phyloP scores from a whole-genome alignment of 2,888 invertebrate genomes.

The Spilosoma lubricipeda region DNA sequence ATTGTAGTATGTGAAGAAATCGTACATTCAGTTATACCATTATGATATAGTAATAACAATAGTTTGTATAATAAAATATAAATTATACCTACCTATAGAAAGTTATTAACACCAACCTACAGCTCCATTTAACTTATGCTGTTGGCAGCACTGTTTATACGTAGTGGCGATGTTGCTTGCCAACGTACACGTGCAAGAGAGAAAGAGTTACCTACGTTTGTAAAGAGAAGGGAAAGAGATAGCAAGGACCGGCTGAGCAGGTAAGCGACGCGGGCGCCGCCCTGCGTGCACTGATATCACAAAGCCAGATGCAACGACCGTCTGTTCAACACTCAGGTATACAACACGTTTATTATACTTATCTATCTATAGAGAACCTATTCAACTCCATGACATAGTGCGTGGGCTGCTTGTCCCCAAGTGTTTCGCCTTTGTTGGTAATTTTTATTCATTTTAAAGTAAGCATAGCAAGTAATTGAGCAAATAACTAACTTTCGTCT shows the following conservation, averaged over 20 bases:
- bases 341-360: slow-evolving; percentile 32
- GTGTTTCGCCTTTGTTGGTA: background rate
- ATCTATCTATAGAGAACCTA: background rate
- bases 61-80: background rate
- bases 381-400: background rate
- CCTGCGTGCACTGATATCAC: slow-evolving; percentile 67
- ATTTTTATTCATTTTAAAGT: background rate
- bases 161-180: slow-evolving; percentile 59
- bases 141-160: slow-evolving; percentile 52
- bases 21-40: background rate
- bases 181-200: slow-evolving; percentile 54
- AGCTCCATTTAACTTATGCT: slow-evolving; percentile 47
- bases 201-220: slow-evolving; percentile 36
- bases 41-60: background rate
- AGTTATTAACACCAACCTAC: slow-evolving; percentile 43
- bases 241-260: slow-evolving; percentile 70
- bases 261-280: slow-evolving; percentile 61
- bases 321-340: slow-evolving; percentile 49
- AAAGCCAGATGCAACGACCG: slow-evolving; percentile 69
- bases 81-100: slow-evolving; percentile 27
- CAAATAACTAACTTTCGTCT: background rate
- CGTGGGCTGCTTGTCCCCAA: background rate
- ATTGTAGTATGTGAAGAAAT: background rate
- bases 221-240: slow-evolving; percentile 53
- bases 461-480: background rate